A percentile compares a stretch with the other conserved stretches of the same genome.
Conservation (phyloP, 2,888 invertebrate species). For the Ormyrus labotus region DNA sequence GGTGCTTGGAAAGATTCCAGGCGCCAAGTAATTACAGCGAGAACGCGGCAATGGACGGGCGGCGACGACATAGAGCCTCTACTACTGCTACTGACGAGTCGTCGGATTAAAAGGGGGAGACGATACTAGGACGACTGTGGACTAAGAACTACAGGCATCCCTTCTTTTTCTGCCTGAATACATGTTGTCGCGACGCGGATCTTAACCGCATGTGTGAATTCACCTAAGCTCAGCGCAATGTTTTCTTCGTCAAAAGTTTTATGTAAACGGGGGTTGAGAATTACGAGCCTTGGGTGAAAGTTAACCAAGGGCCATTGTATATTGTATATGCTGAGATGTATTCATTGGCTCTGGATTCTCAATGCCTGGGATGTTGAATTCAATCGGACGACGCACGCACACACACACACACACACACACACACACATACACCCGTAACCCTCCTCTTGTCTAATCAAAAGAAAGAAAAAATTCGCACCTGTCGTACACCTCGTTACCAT, state of each 20-base stretch:
- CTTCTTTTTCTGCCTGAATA: not conserved
- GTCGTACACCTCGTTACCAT: slow-evolving; percentile 40
- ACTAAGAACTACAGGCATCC: slow-evolving; percentile 27
- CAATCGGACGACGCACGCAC: not conserved
- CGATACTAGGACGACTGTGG: slow-evolving; percentile 43
- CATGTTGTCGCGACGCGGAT: slow-evolving; percentile 23
- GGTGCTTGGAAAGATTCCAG: slow-evolving; percentile 77
- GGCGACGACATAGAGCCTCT: slow-evolving; percentile 38
- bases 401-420: too few species aligned
- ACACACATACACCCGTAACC: not conserved
- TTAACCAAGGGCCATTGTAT: slow-evolving; percentile 9
- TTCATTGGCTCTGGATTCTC: slow-evolving; percentile 18
- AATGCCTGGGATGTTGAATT: slow-evolving; percentile 34
- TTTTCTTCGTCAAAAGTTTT: not conserved
- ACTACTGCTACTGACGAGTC: slow-evolving; percentile 27
- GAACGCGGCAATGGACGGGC: slow-evolving; percentile 50
- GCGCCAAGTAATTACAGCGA: slow-evolving; percentile 75
- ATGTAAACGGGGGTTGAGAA: not conserved
- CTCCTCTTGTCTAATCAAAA: slow-evolving; percentile 18
- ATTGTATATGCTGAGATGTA: too few species aligned
- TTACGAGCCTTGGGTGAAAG: not conserved
- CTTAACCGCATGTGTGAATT: not conserved
- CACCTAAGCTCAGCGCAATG: slow-evolving; percentile 11
- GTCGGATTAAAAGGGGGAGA: slow-evolving; percentile 40
- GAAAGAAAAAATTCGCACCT: slow-evolving; percentile 32